Percentiles rank a stretch among this genome's conserved stretches.
phyloP scores from a whole-genome alignment of 2,888 invertebrate genomes.

The Noctua comes region DNA sequence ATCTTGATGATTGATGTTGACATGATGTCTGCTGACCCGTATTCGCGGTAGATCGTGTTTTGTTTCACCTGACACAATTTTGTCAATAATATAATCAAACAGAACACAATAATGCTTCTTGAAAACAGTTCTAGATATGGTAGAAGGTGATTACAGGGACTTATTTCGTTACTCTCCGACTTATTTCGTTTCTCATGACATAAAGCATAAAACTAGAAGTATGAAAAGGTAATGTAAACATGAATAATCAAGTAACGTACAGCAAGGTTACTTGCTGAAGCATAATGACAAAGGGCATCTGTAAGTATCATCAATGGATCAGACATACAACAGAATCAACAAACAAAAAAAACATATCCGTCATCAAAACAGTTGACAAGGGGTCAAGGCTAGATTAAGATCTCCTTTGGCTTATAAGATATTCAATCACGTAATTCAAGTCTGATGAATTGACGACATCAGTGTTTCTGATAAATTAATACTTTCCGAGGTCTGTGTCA shows the following conservation, averaged over 20 bases:
- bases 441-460: constrained; percentile 16
- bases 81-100: neutral
- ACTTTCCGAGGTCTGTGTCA: neutral
- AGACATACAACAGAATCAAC: neutral
- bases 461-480: constrained; percentile 16
- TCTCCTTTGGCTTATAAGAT: constrained; percentile 4
- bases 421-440: constrained; percentile 5
- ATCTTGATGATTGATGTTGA: constrained; percentile 42
- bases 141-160: neutral
- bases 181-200: neutral
- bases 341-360: neutral
- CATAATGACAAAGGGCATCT: no score
- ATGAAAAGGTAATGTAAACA: no score
- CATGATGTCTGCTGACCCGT: constrained; percentile 20
- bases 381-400: constrained; percentile 8
- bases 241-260: no score
- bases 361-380: neutral
- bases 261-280: neutral
- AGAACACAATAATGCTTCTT: neutral
- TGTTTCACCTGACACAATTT: neutral
- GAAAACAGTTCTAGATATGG: neutral
- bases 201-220: neutral
- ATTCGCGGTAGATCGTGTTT: neutral
- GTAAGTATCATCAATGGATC: neutral
- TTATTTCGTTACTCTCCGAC: neutral